Percentiles rank a stretch among this genome's conserved stretches.
phyloP scores from a whole-genome alignment of 2,888 invertebrate species.

The Pachliopta kotzebuea region DNA sequence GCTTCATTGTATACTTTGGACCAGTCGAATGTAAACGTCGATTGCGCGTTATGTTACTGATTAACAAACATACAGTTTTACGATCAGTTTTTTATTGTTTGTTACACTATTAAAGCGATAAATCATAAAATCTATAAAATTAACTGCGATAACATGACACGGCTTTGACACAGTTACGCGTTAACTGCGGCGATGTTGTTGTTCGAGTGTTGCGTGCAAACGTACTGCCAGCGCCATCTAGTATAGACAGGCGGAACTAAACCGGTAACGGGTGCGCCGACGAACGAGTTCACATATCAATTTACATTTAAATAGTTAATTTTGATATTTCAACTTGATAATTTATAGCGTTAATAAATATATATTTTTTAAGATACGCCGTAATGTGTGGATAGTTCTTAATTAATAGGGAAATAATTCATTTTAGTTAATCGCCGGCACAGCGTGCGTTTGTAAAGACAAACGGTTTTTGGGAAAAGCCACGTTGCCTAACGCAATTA shows the following conservation, averaged over 20 bases:
- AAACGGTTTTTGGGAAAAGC: background rate
- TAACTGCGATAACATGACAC: conserved; percentile 51
- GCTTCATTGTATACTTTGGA: background rate
- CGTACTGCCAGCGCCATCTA: conserved; percentile 64
- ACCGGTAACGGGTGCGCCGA: background rate
- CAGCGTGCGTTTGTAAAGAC: background rate
- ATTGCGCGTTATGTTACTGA: conserved; percentile 24
- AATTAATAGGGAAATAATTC: background rate
- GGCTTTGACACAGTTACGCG: conserved; percentile 60
- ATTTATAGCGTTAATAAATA: background rate
- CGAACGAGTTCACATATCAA: background rate
- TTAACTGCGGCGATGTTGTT: background rate
- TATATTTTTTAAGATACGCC: background rate
- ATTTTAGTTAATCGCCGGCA: background rate
- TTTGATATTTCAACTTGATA: background rate
- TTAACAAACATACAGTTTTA: conserved; percentile 27
- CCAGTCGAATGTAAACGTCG: conserved; percentile 18
- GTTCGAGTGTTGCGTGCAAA: conserved; percentile 33
- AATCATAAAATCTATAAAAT: conserved; percentile 54
- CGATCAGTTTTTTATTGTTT: conserved; percentile 48
- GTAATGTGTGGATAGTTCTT: background rate
- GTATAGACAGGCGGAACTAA: conserved; percentile 36
- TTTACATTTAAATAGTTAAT: background rate
- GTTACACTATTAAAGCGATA: conserved; percentile 50
- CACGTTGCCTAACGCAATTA: too few relatives aligned